Conservation (phyloP, 1,140 invertebrate genomes). For the Spodoptera frugiperda region DNA sequence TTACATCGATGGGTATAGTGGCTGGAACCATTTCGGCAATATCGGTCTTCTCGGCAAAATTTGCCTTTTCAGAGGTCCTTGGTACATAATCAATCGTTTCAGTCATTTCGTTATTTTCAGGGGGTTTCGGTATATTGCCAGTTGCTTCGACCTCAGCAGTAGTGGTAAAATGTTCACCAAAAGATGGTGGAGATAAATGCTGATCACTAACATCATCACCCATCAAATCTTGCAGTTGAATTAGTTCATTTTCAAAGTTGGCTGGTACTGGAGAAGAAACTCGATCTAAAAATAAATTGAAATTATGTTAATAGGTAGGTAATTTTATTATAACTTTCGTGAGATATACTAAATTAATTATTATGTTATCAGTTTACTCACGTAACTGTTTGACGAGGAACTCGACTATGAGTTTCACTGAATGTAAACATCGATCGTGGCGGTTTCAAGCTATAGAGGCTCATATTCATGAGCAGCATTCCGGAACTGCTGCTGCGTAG, state of each 20-base stretch:
- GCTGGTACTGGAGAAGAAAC: neutral
- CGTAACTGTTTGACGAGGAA: no score
- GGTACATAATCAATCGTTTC: neutral
- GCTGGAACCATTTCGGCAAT: neutral
- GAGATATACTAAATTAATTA: no score
- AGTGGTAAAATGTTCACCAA: slow-evolving; percentile 2
- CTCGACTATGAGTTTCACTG: no score
- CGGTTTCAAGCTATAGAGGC: no score
- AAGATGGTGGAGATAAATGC: neutral
- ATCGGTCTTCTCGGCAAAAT: slow-evolving; percentile 30
- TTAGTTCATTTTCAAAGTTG: neutral
- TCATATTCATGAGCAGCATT: no score
- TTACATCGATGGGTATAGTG: slow-evolving; percentile 1
- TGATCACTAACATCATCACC: neutral
- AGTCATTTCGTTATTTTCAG: neutral
- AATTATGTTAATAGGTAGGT: no score
- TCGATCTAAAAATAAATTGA: slow-evolving; percentile 3
- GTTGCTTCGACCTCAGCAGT: neutral
- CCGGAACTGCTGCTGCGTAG: no score
- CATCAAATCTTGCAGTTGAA: neutral
- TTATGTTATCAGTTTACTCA: no score
- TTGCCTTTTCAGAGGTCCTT: slow-evolving; percentile 9
- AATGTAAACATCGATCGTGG: no score
- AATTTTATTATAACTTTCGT: no score
- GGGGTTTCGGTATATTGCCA: neutral